Base-by-base conservation (phyloP, 2,797 vertebrate genomes). In the Hoplostethus mediterraneus region DNA sequence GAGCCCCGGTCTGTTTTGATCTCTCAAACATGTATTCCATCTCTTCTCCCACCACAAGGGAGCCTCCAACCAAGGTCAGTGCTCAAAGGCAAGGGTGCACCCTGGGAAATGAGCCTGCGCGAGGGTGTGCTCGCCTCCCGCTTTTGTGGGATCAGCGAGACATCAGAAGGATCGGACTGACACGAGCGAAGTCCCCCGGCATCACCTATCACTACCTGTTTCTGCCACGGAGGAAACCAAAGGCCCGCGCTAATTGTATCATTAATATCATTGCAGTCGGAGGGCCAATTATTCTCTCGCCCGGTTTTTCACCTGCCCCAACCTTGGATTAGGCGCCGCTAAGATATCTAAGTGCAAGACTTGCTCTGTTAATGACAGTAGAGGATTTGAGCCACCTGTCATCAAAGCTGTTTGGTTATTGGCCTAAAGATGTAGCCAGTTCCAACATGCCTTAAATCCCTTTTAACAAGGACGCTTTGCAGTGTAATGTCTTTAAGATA, bases 1-100 rank as follows among this genome's bases (percentile, higher is more conserved):
- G 89, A 90, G 79, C 51, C 75, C 80, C 14, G 51, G 71, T 53
- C 75, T 47, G 83, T 84, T 93, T 93, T 94, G 93, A 94, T 94
- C 92, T 94, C 83, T 80, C 87, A 94, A 93, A 94, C 93, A 93
- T 94, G 89, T 89, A 93, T 94, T 94, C 91, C 82, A 89, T 94
- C 85, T 92, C 87, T 94, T 92, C 90, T 93, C 62, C 59, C 21
- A 64, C 80, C 93, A 77, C 89, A 57, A 78, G 93, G 93, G 91
- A 93, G 81, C 84, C 71, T 82, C 60, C 80, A 81, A 79, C 90
- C 92, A 93, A 93, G 93, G 93, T 93, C 91, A 92, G 82, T 6
- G 58, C 89, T 93, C 89, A 92, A 92, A 93, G 91, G 89, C 90
- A 82, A 21, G 76, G 47, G 82, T 79, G 79, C 82, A 80, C 81